Conservation (phyloP, 1,140 invertebrate genomes). For the Ditylenchus dipsaci region DNA sequence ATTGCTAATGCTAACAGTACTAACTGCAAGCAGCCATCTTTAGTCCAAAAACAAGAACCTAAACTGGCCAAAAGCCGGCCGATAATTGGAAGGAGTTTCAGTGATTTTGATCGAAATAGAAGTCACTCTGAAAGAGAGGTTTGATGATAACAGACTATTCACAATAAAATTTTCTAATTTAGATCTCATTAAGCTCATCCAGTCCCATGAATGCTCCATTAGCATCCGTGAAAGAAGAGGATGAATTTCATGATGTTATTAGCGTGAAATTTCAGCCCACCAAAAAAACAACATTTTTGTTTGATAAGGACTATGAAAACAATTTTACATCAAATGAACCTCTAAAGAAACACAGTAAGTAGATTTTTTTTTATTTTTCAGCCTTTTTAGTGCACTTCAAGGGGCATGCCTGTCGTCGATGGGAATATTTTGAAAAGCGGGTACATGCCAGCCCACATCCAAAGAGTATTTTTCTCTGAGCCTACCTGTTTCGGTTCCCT, state of each 20-base stretch:
- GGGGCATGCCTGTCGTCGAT: too few species aligned
- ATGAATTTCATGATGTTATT: slow-evolving; percentile 28
- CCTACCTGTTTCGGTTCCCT: too few species aligned
- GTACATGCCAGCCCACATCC: too few species aligned
- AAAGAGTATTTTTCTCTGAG: too few species aligned
- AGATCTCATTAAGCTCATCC: neutral
- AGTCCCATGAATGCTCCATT: slow-evolving; percentile 4
- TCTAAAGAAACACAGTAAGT: neutral
- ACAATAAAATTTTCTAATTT: neutral
- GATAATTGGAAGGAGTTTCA: slow-evolving; percentile 12
- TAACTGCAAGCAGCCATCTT: too few species aligned
- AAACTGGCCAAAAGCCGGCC: neutral
- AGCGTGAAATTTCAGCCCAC: neutral
- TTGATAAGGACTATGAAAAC: too few species aligned
- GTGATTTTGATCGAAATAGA: neutral
- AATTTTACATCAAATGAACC: neutral
- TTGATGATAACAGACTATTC: neutral
- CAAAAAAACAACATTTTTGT: too few species aligned
- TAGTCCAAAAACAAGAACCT: neutral
- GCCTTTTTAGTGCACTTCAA: neutral
- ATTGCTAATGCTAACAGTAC: too few species aligned
- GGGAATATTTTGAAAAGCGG: too few species aligned
- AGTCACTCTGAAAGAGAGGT: neutral
- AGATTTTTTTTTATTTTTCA: slow-evolving; percentile 4
- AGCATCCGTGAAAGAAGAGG: slow-evolving; percentile 36